Evolutionary conservation across 1,140 invertebrate genomes (phyloP).

Genomic region (Argopecten irradians): DNA sequence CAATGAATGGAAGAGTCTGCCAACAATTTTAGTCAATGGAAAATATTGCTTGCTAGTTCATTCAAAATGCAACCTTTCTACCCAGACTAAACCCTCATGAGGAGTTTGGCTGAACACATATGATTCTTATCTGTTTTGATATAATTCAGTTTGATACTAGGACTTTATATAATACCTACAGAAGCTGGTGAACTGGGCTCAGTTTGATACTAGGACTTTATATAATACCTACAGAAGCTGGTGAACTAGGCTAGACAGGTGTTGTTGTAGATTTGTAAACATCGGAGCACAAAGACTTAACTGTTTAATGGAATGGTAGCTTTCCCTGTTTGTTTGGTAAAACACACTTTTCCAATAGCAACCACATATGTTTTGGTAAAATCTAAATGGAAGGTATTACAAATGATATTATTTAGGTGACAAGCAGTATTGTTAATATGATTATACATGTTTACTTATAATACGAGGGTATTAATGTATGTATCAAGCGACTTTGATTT

Average conservation of each 20-base stretch:
- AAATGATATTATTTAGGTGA: no score
- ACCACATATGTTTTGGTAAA: no score
- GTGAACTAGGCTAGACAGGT: not conserved
- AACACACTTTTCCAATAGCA: no score
- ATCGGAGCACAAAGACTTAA: not conserved
- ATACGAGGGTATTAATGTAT: no score
- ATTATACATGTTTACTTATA: no score
- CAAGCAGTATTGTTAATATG: no score
- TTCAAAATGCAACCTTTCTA: not conserved
- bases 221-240: not conserved
- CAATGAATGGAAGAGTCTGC: not conserved
- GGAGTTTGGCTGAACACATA: not conserved
- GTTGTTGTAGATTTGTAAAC: not conserved
- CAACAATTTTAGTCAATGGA: not conserved
- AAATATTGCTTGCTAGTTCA: not conserved
- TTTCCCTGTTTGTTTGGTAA: not conserved
- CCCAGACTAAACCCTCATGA: not conserved
- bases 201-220: not conserved
- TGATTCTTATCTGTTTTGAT: not conserved
- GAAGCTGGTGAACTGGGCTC: no score
- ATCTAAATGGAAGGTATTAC: no score
- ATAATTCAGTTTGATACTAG: not conserved
- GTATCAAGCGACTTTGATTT: no score
- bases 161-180: not conserved
- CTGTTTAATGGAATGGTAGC: not conserved